Evolutionary conservation across 1,140 invertebrate genomes (phyloP).

Genomic region (Aphaenogaster floridana): DNA sequence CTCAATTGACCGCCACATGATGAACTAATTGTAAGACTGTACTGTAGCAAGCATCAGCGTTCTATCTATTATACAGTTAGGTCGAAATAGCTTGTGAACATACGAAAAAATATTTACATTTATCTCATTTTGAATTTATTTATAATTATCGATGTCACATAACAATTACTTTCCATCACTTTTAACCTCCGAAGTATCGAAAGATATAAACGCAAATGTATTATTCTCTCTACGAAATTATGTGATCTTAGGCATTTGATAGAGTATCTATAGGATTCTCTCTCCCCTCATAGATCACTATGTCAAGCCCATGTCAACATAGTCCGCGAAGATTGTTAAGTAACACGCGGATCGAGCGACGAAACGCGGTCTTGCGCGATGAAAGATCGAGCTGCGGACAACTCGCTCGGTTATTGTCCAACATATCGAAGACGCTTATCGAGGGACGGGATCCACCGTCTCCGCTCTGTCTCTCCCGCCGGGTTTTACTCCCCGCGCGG

Average conservation of each 20-base stretch:
- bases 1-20: background rate
- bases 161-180: background rate
- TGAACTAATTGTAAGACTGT: background rate
- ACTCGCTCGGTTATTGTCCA: slow-evolving; percentile 63
- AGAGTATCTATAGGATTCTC: background rate
- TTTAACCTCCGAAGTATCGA: background rate
- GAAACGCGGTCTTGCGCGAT: slow-evolving; percentile 8
- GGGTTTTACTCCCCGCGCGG: slow-evolving; percentile 57
- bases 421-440: slow-evolving; percentile 69
- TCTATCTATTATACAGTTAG: background rate
- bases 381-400: slow-evolving; percentile 34
- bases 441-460: slow-evolving; percentile 48
- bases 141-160: background rate
- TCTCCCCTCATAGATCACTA: background rate
- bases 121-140: background rate
- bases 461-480: slow-evolving; percentile 48
- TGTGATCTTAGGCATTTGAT: background rate
- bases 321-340: background rate
- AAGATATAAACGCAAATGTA: background rate
- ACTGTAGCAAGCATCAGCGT: background rate
- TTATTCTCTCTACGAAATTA: background rate
- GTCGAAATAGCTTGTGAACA: background rate
- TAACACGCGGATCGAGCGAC: slow-evolving; percentile 28
- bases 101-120: background rate
- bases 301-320: background rate